Conservation (phyloP, 2,113 vertebrate genomes). For the Zingel zingel region DNA sequence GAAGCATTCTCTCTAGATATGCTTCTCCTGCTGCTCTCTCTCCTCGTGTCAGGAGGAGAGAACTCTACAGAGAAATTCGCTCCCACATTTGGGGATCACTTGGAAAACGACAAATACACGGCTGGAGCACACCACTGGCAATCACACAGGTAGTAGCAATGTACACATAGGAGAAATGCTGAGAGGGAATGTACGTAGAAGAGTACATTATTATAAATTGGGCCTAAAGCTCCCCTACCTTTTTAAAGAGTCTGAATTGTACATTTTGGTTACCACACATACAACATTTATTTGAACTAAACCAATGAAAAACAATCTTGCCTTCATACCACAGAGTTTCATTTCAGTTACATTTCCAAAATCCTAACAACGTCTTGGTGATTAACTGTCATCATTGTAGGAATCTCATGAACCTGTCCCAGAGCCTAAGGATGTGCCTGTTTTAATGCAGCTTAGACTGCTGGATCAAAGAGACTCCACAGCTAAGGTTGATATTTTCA, state of each 20-base stretch:
- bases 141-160: constrained; percentile 65
- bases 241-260: background rate
- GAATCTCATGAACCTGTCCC: constrained; percentile 66
- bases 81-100: constrained; percentile 85
- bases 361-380: background rate
- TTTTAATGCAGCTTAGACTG: constrained; percentile 83
- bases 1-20: constrained; percentile 55
- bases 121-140: constrained; percentile 85
- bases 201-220: background rate
- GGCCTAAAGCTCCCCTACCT: background rate
- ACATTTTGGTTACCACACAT: no score
- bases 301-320: background rate
- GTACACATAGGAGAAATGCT: background rate
- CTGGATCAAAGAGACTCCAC: constrained; percentile 88
- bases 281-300: background rate
- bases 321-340: background rate
- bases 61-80: constrained; percentile 87
- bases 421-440: constrained; percentile 83
- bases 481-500: constrained; percentile 80
- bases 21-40: constrained; percentile 71
- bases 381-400: constrained; percentile 46
- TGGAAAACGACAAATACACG: constrained; percentile 85
- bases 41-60: constrained; percentile 81
- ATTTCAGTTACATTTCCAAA: background rate
- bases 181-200: background rate